phyloP scores from a whole-genome alignment of 1,140 invertebrate species.

The Drosophila hydei region DNA sequence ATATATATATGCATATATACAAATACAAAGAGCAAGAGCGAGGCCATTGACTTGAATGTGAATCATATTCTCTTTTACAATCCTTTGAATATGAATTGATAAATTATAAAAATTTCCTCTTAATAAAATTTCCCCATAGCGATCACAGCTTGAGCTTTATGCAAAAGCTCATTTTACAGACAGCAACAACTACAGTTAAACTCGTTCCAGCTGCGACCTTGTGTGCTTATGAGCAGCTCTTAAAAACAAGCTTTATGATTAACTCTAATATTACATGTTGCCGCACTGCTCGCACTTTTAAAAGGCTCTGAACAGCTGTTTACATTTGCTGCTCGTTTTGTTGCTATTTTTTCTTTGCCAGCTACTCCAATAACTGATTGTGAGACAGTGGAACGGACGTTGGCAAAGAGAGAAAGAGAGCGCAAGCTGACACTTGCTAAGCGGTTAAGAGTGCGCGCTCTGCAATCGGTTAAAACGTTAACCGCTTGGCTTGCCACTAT shows the following conservation, averaged over 20 bases:
- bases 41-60: neutral
- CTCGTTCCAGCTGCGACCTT: conserved; percentile 12
- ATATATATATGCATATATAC: neutral
- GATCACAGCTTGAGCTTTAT: neutral
- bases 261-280: conserved; percentile 6
- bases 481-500: conserved; percentile 43
- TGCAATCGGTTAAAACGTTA: conserved; percentile 39
- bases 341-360: neutral
- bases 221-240: neutral
- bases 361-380: conserved; percentile 9
- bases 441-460: conserved; percentile 24
- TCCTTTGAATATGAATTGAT: neutral
- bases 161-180: neutral
- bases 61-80: too few relatives aligned
- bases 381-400: too few relatives aligned
- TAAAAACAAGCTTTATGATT: neutral
- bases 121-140: neutral
- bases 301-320: conserved; percentile 15
- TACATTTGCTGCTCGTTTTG: neutral
- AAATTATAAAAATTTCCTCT: neutral
- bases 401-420: too few relatives aligned
- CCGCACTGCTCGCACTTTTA: conserved; percentile 1
- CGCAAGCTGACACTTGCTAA: neutral
- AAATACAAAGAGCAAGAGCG: neutral
- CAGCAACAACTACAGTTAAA: neutral